These are phyloP conservation scores for Enteromius treurensis DNA, from an alignment of 2,797 vertebrate species.

Conservation along the genomic window DNA sequence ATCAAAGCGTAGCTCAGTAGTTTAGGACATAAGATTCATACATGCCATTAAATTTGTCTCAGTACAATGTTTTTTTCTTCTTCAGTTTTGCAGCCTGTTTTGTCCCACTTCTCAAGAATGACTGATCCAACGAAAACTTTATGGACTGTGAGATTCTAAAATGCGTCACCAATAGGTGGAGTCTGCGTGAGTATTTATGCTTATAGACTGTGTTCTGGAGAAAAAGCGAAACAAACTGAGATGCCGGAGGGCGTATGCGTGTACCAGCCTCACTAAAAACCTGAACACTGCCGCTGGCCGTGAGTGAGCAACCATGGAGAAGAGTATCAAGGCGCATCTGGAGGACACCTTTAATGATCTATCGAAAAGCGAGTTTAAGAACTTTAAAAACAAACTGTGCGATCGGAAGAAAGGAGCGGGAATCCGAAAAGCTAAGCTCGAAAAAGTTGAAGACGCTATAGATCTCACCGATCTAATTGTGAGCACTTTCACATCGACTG, in stretches of 20 bases:
- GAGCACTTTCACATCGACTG: conserved; percentile 24
- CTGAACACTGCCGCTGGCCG: background rate
- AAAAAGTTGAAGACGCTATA: background rate
- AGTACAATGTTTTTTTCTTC: too few species aligned
- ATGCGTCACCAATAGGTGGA: background rate
- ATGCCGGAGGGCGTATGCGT: background rate
- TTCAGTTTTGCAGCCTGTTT: too few species aligned
- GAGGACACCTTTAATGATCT: conserved; percentile 41
- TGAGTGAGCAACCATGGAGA: conserved; percentile 1
- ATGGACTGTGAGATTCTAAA: background rate
- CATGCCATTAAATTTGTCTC: too few species aligned
- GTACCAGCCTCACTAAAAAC: background rate
- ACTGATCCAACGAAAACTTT: background rate
- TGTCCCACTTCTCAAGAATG: too few species aligned
- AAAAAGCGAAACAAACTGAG: background rate
- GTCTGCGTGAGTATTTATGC: too few species aligned
- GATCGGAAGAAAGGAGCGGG: conserved; percentile 35
- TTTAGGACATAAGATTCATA: too few species aligned
- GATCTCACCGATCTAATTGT: conserved; percentile 47
- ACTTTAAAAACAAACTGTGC: conserved; percentile 40
- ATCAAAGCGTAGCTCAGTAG: too few species aligned
- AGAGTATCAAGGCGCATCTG: conserved; percentile 28
- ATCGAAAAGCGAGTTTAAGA: background rate
- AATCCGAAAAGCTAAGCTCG: conserved; percentile 19
- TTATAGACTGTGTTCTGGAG: background rate